Conservation (phyloP, 2,113 vertebrate species). For the Amia ocellicauda region DNA sequence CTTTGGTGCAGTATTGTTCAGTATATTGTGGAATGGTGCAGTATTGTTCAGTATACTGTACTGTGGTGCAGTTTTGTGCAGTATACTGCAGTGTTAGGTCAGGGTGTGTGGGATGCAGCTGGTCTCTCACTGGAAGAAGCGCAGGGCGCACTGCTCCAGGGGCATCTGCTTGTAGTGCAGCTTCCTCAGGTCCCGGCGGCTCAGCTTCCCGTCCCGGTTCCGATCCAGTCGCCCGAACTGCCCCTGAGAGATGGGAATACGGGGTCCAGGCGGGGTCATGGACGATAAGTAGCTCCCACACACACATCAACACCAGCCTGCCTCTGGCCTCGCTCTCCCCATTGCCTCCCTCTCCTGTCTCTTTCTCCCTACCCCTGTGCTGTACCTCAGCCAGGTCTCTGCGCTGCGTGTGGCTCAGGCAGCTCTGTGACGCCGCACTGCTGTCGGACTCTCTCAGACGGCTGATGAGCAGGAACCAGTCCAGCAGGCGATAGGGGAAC, state of each 20-base stretch:
- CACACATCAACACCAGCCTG: too few species aligned
- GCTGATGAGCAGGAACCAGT: conserved; percentile 63
- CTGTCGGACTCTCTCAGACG: conserved; percentile 52
- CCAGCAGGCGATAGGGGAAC: conserved; percentile 59
- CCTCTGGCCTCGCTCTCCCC: too few species aligned
- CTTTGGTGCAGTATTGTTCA: too few species aligned
- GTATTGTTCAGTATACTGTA: too few species aligned
- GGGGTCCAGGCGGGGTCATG: not conserved
- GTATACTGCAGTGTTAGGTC: not conserved
- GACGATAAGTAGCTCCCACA: not conserved
- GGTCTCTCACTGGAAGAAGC: conserved; percentile 45
- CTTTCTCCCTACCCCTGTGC: not conserved
- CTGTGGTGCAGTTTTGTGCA: too few species aligned
- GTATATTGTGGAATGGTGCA: too few species aligned
- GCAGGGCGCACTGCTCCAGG: conserved; percentile 41
- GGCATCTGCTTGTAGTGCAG: conserved; percentile 53
- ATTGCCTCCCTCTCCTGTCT: not conserved
- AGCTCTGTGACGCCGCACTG: conserved; percentile 41
- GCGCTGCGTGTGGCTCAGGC: conserved; percentile 43
- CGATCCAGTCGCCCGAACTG: conserved; percentile 42
- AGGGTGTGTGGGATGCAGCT: not conserved
- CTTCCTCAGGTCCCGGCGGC: conserved; percentile 55
- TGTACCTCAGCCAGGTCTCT: conserved; percentile 45
- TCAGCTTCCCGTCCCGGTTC: conserved; percentile 54
- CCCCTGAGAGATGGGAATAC: too few species aligned